A percentile compares a stretch with the other conserved stretches of the same genome.
These are phyloP conservation scores for Anarsia innoxiella DNA, from an alignment of 2,888 invertebrate genomes.

Conservation along the genomic window DNA sequence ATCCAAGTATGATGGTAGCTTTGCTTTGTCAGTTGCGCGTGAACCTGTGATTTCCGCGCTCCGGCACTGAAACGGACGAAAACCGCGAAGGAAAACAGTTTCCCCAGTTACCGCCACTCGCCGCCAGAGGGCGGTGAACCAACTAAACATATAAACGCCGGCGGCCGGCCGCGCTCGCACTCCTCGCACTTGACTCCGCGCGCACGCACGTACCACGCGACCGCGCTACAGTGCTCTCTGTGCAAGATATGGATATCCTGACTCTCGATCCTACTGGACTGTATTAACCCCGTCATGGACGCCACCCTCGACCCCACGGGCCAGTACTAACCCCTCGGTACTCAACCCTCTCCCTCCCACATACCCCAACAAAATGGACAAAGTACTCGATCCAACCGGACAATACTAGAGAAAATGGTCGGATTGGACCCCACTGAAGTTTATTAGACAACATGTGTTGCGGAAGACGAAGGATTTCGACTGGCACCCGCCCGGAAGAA, in stretches of 20 bases:
- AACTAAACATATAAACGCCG: conserved; percentile 45
- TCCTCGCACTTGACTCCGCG: conserved; percentile 51
- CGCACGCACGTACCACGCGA: conserved; percentile 31
- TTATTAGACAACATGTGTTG: conserved; percentile 67
- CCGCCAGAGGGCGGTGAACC: conserved; percentile 56
- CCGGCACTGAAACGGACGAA: conserved; percentile 3
- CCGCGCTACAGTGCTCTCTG: conserved; percentile 52
- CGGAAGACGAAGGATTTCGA: conserved; percentile 58
- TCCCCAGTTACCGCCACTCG: conserved; percentile 35
- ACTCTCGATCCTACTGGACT: conserved; percentile 68
- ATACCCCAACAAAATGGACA: conserved; percentile 38
- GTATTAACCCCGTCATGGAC: conserved; percentile 57
- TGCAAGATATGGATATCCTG: conserved; percentile 60
- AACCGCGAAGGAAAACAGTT: conserved; percentile 6
- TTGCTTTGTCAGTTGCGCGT: background rate
- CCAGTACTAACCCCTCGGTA: conserved; percentile 39
- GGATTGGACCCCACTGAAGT: conserved; percentile 67
- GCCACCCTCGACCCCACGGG: conserved; percentile 61
- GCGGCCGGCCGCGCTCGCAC: conserved; percentile 43
- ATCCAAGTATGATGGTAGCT: too few relatives aligned
- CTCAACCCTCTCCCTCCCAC: conserved; percentile 1
- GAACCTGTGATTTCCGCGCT: conserved; percentile 1
- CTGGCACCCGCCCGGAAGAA: conserved; percentile 61
- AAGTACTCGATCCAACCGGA: conserved; percentile 58
- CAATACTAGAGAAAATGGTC: conserved; percentile 58